Evolutionary conservation across 2,888 invertebrate genomes (phyloP).

Genomic region (Copidosoma aretas): DNA sequence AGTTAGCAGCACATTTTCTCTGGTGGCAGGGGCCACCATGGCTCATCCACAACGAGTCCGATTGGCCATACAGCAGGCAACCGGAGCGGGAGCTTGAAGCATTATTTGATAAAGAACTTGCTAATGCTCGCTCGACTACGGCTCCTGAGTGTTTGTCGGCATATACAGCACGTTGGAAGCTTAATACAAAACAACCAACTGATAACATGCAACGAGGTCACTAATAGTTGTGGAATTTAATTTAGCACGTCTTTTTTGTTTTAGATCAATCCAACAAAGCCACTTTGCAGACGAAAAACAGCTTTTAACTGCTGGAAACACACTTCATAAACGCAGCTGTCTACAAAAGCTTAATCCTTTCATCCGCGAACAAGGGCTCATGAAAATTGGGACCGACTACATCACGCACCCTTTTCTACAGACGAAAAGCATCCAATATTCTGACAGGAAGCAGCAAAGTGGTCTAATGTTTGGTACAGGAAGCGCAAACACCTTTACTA

Average conservation of each 20-base stretch:
- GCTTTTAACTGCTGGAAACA: neutral
- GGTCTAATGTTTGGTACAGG: neutral
- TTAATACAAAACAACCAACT: neutral
- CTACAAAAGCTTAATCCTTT: slow-evolving; percentile 11
- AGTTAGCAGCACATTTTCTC: neutral
- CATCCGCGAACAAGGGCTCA: slow-evolving; percentile 3
- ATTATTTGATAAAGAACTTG: neutral
- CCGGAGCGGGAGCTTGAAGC: neutral
- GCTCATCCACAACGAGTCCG: neutral
- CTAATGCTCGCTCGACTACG: neutral
- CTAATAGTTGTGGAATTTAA: too few species aligned
- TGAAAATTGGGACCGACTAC: slow-evolving; percentile 10
- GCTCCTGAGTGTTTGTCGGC: neutral
- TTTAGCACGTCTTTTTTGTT: neutral
- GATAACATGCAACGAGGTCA: neutral
- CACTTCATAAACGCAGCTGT: neutral
- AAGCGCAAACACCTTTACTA: neutral
- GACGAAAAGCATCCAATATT: slow-evolving; percentile 5
- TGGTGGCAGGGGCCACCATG: neutral
- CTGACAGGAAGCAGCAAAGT: neutral
- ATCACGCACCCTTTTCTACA: neutral
- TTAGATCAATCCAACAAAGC: neutral
- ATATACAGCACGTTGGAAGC: neutral
- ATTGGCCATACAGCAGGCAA: neutral
- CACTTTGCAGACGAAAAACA: neutral